Evolutionary conservation across 1,140 invertebrate species (phyloP).

Genomic region (Danaus melanippus): DNA sequence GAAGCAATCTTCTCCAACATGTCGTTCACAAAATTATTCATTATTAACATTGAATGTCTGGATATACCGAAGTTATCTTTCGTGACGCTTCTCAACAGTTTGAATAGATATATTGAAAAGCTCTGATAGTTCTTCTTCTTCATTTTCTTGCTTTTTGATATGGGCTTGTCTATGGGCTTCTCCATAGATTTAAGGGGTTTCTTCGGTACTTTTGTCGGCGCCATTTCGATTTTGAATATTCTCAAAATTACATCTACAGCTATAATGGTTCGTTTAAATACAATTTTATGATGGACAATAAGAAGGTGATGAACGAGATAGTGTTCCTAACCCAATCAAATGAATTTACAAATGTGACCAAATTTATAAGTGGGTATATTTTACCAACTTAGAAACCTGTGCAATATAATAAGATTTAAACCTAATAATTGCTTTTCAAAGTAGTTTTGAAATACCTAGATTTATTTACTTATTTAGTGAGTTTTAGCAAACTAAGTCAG

Average conservation of each 20-base stretch:
- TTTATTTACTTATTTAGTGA: too few species aligned
- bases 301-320: too few species aligned
- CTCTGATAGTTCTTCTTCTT: constrained; percentile 76
- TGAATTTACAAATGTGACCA: too few species aligned
- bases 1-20: constrained; percentile 75
- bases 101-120: constrained; percentile 82
- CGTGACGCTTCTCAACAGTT: constrained; percentile 73
- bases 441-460: too few species aligned
- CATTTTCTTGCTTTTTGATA: constrained; percentile 39
- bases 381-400: too few species aligned
- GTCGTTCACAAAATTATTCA: constrained; percentile 75
- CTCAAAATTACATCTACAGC: neutral
- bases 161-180: constrained; percentile 39
- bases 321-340: too few species aligned
- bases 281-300: too few species aligned
- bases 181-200: constrained; percentile 37
- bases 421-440: too few species aligned
- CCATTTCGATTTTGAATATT: constrained; percentile 33
- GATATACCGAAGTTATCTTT: constrained; percentile 58
- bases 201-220: constrained; percentile 34
- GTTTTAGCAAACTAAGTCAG: too few species aligned
- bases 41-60: constrained; percentile 73
- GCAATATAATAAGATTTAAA: too few species aligned
- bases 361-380: too few species aligned
- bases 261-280: too few species aligned